phyloP scores from a whole-genome alignment of 2,888 invertebrate genomes.

The Empis livida region DNA sequence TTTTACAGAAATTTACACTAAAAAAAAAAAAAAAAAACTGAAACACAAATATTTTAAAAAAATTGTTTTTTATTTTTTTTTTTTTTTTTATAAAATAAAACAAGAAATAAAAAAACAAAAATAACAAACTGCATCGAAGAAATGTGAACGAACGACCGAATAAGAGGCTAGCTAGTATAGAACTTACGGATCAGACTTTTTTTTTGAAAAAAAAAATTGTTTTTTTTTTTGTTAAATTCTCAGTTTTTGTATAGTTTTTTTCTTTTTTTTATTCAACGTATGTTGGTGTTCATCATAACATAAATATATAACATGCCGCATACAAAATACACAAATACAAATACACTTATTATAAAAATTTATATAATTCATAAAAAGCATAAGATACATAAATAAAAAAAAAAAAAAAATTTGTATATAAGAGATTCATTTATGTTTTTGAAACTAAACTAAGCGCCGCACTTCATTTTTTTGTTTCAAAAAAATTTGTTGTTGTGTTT shows the following conservation, averaged over 20 bases:
- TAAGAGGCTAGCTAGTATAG: conserved; percentile 10
- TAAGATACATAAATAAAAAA: too few relatives aligned
- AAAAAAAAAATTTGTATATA: background rate
- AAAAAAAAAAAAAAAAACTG: too few relatives aligned
- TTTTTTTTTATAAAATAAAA: background rate
- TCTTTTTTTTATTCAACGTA: too few relatives aligned
- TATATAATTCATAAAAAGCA: too few relatives aligned
- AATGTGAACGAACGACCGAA: conserved; percentile 17
- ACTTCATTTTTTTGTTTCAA: background rate
- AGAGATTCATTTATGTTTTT: background rate
- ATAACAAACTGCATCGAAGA: conserved; percentile 10
- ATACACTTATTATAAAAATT: too few relatives aligned
- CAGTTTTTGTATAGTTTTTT: background rate
- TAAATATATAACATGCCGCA: too few relatives aligned
- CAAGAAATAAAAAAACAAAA: conserved; percentile 1
- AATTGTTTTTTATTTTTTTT: too few relatives aligned
- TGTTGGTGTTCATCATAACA: background rate
- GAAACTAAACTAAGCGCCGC: too few relatives aligned
- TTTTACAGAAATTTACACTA: too few relatives aligned
- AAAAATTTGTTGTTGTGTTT: background rate
- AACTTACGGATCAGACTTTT: conserved; percentile 10
- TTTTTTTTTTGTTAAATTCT: background rate
- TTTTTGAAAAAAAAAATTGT: background rate
- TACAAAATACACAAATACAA: too few relatives aligned
- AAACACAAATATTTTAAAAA: too few relatives aligned